Evolutionary conservation across 53 echinoderm and acorn worm genomes (phyloP), one percentile per base, ranked within the genome.

Genomic region (Apostichopus leukothele): DNA sequence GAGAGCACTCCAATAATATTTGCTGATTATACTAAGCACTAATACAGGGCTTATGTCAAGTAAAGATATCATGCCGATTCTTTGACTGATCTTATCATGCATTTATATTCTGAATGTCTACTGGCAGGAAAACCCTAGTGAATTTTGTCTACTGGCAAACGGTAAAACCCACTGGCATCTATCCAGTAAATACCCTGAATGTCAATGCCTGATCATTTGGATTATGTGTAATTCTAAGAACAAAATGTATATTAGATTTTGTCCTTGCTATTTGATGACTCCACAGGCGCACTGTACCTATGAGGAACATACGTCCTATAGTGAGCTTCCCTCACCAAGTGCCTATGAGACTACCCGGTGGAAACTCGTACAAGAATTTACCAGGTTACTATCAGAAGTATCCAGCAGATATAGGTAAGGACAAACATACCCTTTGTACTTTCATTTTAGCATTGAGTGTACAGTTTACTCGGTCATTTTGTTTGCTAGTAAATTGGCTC

Each of bases 241-340:
- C 1, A 27, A 76, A 39, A 76, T 22, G 13, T 39, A n/a, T 39
- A 9, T 7, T 10, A 27, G 50, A 76, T 71, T 71, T 18, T 22
- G 6, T 16, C 51, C 13, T 76, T 76, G 50, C 18, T 71, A 21
- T 21, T 71, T n/a, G 76, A 27, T 59, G 18, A 76, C 21, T 19
- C 11, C 39, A 51, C 83, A 97, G 98, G 67, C 93, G 93, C 83
- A 96, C 91, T 51, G 86, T 98, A 51, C 98, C 98, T 22, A 90
- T 94, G 78, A 98, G 94, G 89, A 98, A 95, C 89, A 83, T 98
- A 39, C 88, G 90, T 79, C 98, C 95, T 22, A 73, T 93, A 5
- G 90, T 75, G 4, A 87, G 74, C 21, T 8, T 75, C 26, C 53
- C 74, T 53, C 88, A 53, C 8, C 94, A 89, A 26, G 81, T 90